Base-by-base conservation (phyloP, 2,113 vertebrate genomes). In the Calypte anna region DNA sequence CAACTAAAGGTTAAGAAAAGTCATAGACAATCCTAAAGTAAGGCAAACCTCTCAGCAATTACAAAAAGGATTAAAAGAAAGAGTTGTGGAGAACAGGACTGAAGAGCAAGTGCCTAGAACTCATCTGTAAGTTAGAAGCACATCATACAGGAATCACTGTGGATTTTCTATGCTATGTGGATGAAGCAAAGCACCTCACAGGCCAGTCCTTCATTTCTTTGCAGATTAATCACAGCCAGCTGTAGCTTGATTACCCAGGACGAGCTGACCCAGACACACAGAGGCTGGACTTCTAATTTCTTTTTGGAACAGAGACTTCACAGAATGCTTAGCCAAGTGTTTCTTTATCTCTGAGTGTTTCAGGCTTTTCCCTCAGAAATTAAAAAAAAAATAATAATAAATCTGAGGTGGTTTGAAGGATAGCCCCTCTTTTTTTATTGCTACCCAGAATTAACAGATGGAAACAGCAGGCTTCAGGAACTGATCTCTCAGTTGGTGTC, bases 391-490 rank as follows among this genome's bases (percentile, higher is more conserved):
- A 38, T 38, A 38, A 38, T 38, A 62, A 70, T 27, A 46, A 13
- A 18, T 24, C 43, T 0, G 62, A 93, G 72, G 90, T 94, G 59
- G 28, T 88, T 93, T 94, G 92, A 95, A 96, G 91, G 94, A 90
- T 95, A 90, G 55, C 24, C 79, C 28, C 53, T 94, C 19, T 89
- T 54, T 63, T 90, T 94, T 74, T 86, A 48, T 88, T 90, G 53
- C 59, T 64, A 74, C 20, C 88, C 63, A 55, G 78, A 88, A 88
- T 88, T 28, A 90, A 72, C 96, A 96, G 94, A 96, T 95, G 96
- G 96, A 88, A 96, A 90, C 94, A 95, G 95, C 86, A 86, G 86
- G 96, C 76, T 88, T 86, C 82, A 92, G 94, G 94, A 96, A 91
- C 86, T 81, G 86, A 94, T 76, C 76, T 96, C 90, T 94, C 96